Evolutionary conservation across 2,797 vertebrate species (phyloP).

Genomic region (Sparus aurata): DNA sequence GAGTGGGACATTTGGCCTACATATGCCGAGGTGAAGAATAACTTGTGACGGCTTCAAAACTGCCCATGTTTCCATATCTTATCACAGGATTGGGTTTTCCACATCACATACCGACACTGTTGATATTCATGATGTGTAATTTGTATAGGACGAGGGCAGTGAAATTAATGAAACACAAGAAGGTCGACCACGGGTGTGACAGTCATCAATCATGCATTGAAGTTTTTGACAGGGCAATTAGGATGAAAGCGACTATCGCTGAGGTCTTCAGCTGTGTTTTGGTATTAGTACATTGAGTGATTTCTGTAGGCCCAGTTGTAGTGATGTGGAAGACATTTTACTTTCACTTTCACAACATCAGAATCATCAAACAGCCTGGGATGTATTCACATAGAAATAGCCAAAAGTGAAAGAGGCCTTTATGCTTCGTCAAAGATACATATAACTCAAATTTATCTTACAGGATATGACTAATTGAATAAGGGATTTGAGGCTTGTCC

Average conservation of each 20-base stretch:
- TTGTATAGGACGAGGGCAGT: not conserved
- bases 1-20: not conserved
- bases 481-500: too few relatives aligned
- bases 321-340: not conserved
- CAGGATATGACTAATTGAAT: too few relatives aligned
- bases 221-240: not conserved
- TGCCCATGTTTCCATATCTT: fast-evolving
- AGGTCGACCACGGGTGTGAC: not conserved
- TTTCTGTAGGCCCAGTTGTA: not conserved
- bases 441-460: not conserved
- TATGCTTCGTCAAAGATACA: not conserved
- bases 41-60: not conserved
- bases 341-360: conserved; percentile 60
- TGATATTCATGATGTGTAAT: not conserved
- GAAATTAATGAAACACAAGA: fast-evolving
- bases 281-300: not conserved
- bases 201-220: not conserved
- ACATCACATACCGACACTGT: not conserved
- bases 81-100: not conserved
- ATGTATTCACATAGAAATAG: not conserved
- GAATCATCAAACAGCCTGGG: not conserved
- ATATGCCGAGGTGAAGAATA: not conserved
- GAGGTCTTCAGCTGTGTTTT: conserved; percentile 17
- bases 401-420: not conserved
- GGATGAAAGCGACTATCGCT: conserved; percentile 15